phyloP scores from a whole-genome alignment of 2,797 vertebrate genomes.

The Phrynocephalus guinanensis region DNA sequence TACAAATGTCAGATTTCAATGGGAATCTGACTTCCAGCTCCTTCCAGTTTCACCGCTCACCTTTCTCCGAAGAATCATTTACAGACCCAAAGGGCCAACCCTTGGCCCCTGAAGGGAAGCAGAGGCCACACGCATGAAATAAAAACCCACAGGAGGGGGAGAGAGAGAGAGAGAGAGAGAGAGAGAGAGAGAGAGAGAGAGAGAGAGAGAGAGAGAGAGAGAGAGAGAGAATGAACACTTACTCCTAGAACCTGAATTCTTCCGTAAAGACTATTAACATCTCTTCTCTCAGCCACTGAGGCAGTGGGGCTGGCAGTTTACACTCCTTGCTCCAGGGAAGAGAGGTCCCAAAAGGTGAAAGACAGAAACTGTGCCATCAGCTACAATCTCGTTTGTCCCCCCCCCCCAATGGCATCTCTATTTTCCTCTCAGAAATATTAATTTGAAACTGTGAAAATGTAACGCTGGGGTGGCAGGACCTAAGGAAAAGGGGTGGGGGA shows the following conservation, averaged over 20 bases:
- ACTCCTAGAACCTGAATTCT: background rate
- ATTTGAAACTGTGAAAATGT: slow-evolving; percentile 66
- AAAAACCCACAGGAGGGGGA: no score
- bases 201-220: no score
- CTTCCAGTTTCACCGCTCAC: no score
- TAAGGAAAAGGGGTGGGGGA: slow-evolving; percentile 31
- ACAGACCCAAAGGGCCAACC: no score
- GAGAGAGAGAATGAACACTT: background rate
- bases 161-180: no score
- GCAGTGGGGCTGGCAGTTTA: slow-evolving; percentile 36
- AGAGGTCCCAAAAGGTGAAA: slow-evolving; percentile 44
- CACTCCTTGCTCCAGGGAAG: slow-evolving; percentile 39
- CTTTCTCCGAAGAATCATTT: no score
- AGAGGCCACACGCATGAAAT: no score
- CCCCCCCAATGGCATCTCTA: background rate
- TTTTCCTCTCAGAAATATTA: slow-evolving; percentile 66
- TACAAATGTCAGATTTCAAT: no score
- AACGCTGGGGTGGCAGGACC: slow-evolving; percentile 61
- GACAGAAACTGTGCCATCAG: slow-evolving; percentile 32
- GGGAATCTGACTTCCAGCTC: no score
- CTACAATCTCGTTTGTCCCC: slow-evolving; percentile 40
- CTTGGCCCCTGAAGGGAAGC: no score
- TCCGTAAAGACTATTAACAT: background rate
- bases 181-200: no score
- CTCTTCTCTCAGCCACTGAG: slow-evolving; percentile 8